These are phyloP conservation scores for Acromyrmex charruanus DNA, from an alignment of 1,140 invertebrate genomes.

Conservation along the genomic window DNA sequence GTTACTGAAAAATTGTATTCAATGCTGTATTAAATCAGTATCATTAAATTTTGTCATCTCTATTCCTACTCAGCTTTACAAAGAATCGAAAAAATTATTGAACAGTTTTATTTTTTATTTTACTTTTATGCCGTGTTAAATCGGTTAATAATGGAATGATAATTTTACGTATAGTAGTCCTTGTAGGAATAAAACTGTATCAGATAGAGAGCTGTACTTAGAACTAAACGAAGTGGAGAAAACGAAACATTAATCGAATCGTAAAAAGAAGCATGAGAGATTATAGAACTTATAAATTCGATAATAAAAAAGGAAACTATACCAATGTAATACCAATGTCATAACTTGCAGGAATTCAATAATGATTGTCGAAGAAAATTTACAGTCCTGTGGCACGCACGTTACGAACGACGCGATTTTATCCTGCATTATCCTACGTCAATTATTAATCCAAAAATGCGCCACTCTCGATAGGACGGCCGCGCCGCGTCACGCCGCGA, in stretches of 20 bases:
- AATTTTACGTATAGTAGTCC: not conserved
- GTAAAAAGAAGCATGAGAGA: not conserved
- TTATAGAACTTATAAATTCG: not conserved
- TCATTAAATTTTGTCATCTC: too few species aligned
- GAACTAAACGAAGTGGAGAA: not conserved
- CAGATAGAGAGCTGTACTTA: not conserved
- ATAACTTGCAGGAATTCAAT: constrained; percentile 18
- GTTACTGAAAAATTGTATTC: too few species aligned
- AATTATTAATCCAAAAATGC: constrained; percentile 62
- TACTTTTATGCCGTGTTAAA: not conserved
- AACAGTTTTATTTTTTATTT: not conserved
- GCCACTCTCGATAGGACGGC: constrained; percentile 27
- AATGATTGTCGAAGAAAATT: constrained; percentile 21
- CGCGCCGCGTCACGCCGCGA: constrained; percentile 27
- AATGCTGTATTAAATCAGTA: too few species aligned
- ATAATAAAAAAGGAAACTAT: not conserved
- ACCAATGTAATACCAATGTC: not conserved
- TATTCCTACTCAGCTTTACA: not conserved
- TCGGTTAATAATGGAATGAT: not conserved
- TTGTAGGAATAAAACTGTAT: not conserved
- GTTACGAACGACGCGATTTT: constrained; percentile 40
- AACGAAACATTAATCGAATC: not conserved
- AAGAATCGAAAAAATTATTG: not conserved
- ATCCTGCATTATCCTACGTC: constrained; percentile 45
- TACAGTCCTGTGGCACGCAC: not conserved